Evolutionary conservation across 2,113 vertebrate species (phyloP), one percentile per base, ranked within the genome.

Genomic region (Saguinus midas): DNA sequence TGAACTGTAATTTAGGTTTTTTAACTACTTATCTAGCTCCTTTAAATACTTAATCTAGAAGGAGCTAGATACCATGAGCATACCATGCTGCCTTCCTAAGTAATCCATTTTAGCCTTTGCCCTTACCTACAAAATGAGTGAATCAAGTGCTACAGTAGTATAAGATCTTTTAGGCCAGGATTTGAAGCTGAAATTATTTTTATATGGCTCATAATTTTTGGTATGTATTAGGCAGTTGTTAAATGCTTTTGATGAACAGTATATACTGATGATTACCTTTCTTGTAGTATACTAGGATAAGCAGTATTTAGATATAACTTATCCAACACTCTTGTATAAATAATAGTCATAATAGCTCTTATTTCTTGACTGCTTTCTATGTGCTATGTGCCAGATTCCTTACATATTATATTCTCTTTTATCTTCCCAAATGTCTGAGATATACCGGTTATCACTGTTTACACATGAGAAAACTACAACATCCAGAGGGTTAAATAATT

Each of bases 401-500:
- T 90, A 75, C 2, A 40, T 85, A n/a, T 68, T 29, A 43, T 66
- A 50, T 32, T 88, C 9, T 72, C 25, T 85, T 72, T 79, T 80
- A 21, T 89, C 76, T 80, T 72, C 37, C 91, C 37, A 92, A 79
- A 18, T 79, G 20, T n/a, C 58, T 92, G 13, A 66, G 55, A 61
- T 61, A n/a, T 91, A 37, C 21, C 45, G 66, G 1, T 81, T 90
- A 86, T 52, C 55, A 5, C 43, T 55, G 3, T 43, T 55, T 81
- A 66, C n/a, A 64, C 5, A 17, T 21, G 23, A 78, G 35, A 43
- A 92, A 85, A 61, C 78, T 89, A 20, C 57, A 14, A 48, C 72
- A 80, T 85, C 40, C n/a, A 83, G 32, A 88, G n/a, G 6, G 29
- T 95, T 89, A 96, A 68, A 8, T 82, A 68, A 35, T 91, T 87